These are phyloP conservation scores for Microplitis mediator DNA, from an alignment of 1,140 invertebrate species.

Conservation along the genomic window DNA sequence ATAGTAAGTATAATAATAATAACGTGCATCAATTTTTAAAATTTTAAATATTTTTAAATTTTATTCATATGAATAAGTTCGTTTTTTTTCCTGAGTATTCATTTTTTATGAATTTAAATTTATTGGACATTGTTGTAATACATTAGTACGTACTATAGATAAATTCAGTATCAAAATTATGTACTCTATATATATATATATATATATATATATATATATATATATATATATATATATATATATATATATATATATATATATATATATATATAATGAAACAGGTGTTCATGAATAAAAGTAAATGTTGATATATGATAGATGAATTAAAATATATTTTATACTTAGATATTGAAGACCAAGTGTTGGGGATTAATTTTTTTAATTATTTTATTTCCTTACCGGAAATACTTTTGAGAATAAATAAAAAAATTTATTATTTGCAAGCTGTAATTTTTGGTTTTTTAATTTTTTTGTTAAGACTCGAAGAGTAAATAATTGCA, in stretches of 20 bases:
- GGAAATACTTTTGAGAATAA: slow-evolving; percentile 3
- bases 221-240: no score
- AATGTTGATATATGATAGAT: no score
- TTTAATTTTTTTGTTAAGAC: no score
- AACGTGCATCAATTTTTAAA: slow-evolving; percentile 20
- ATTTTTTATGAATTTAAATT: no score
- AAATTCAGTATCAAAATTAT: no score
- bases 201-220: no score
- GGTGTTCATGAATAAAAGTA: no score
- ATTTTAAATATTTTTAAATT: background rate
- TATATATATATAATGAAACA: no score
- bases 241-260: no score
- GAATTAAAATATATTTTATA: background rate
- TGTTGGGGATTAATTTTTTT: slow-evolving; percentile 2
- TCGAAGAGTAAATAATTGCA: background rate
- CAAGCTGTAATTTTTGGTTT: no score
- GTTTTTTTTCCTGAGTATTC: background rate
- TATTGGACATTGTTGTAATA: no score
- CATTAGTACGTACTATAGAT: background rate
- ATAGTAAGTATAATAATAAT: slow-evolving; percentile 21
- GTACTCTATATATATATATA: no score
- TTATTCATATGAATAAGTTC: background rate
- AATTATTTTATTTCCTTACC: slow-evolving; percentile 2
- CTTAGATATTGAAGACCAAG: background rate
- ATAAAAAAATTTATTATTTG: background rate